phyloP scores from a whole-genome alignment of 2,113 vertebrate genomes.

The Mixornis gularis region DNA sequence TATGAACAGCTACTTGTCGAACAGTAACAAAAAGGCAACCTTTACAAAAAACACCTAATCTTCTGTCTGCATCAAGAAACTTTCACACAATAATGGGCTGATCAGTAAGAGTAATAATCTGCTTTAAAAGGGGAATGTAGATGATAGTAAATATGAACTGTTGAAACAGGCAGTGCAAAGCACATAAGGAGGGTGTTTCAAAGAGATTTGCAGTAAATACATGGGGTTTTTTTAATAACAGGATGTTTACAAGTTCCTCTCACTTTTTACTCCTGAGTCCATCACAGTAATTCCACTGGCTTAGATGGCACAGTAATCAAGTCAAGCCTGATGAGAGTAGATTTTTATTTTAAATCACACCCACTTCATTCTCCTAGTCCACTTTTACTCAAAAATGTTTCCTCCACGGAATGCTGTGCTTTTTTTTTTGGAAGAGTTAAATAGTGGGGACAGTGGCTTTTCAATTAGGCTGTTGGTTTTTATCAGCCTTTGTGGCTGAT shows the following conservation, averaged over 20 bases:
- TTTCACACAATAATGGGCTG: not conserved
- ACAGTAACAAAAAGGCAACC: slow-evolving; percentile 12
- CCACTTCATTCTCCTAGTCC: not conserved
- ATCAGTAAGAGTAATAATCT: slow-evolving; percentile 21
- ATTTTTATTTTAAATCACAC: not conserved
- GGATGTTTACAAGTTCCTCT: not conserved
- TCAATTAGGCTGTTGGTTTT: not conserved
- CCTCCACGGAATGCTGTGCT: not conserved
- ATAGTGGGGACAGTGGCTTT: not conserved
- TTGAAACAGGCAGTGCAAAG: not conserved
- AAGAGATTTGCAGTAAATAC: not conserved
- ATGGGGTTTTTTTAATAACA: not conserved
- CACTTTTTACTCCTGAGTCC: not conserved
- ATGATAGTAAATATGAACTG: slow-evolving; percentile 1
- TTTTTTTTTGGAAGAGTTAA: not conserved
- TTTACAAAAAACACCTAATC: slow-evolving; percentile 27
- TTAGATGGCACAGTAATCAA: not conserved
- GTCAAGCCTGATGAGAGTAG: not conserved
- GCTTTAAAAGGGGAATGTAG: not conserved
- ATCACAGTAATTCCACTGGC: not conserved
- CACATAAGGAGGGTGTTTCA: not conserved
- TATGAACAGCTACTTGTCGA: slow-evolving; percentile 34
- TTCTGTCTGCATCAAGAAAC: not conserved
- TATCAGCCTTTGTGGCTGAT: not conserved
- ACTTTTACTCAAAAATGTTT: not conserved